Percentiles rank a stretch among this genome's conserved stretches.
Evolutionary conservation across 2,888 invertebrate genomes (phyloP).

Genomic region (Drosophila hamatofila): DNA sequence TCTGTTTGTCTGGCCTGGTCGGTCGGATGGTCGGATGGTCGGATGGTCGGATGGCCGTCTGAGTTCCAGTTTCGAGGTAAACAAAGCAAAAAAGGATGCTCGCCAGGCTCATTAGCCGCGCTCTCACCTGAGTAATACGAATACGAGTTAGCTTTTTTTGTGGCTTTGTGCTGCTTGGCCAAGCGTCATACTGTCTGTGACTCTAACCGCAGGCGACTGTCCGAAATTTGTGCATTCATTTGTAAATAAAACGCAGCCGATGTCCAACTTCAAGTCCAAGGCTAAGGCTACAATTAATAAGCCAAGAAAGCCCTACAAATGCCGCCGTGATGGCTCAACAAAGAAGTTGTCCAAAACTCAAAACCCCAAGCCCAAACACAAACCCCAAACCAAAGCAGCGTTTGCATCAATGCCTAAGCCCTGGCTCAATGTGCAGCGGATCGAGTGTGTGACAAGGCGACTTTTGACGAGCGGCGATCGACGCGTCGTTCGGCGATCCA

Average conservation of each 20-base stretch:
- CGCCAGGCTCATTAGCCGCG: conserved; percentile 62
- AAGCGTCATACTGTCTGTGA: conserved; percentile 80
- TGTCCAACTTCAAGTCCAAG: conserved; percentile 47
- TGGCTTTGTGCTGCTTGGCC: conserved; percentile 46
- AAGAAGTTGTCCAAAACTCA: conserved; percentile 32
- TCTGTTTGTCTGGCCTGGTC: conserved; percentile 50
- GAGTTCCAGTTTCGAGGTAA: conserved; percentile 16
- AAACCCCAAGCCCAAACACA: conserved; percentile 6
- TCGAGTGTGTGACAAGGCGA: conserved; percentile 43
- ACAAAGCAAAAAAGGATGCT: conserved; percentile 58
- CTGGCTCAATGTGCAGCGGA: conserved; percentile 46
- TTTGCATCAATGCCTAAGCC: conserved; percentile 37
- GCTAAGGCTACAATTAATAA: conserved; percentile 79
- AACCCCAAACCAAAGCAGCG: conserved; percentile 17
- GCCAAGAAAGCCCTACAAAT: conserved; percentile 74
- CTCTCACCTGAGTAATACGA: conserved; percentile 65
- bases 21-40: background rate
- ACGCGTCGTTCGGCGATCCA: conserved; percentile 51
- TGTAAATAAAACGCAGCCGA: conserved; percentile 62
- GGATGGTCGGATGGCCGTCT: background rate
- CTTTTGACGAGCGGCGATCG: conserved; percentile 45
- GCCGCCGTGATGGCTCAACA: conserved; percentile 51
- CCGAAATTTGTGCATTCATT: conserved; percentile 80
- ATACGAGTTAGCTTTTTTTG: conserved; percentile 52
- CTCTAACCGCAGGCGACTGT: conserved; percentile 65